Evolutionary conservation across 1,140 invertebrate genomes (phyloP).

Genomic region (Elysia chlorotica): DNA sequence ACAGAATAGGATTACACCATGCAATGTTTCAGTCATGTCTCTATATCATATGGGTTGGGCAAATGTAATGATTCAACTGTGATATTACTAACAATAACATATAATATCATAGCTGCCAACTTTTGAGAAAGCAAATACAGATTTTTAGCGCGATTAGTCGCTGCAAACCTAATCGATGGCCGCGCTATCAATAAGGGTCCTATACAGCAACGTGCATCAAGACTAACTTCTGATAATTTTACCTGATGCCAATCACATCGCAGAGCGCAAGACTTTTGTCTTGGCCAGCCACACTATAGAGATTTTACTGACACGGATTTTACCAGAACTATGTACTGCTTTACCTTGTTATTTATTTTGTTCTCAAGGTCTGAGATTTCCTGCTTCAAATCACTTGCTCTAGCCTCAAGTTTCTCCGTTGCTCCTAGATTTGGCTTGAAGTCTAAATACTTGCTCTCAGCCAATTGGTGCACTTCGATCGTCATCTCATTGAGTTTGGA

Average conservation of each 20-base stretch:
- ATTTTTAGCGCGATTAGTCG: no score
- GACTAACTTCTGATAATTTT: not conserved
- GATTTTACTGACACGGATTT: no score
- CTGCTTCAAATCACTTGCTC: not conserved
- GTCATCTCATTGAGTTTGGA: constrained; percentile 11
- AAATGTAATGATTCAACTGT: no score
- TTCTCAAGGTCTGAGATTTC: constrained; percentile 1
- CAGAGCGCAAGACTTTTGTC: not conserved
- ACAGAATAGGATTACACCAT: no score
- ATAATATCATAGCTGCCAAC: no score
- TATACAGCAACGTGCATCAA: not conserved
- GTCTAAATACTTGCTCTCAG: constrained; percentile 8
- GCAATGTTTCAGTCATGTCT: no score
- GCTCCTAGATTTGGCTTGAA: not conserved
- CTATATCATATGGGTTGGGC: no score
- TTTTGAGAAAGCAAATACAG: no score
- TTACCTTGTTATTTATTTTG: constrained; percentile 14
- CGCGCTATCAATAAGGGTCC: not conserved
- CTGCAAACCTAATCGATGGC: not conserved
- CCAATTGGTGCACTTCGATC: constrained; percentile 9
- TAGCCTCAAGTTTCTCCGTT: not conserved
- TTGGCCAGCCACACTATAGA: no score
- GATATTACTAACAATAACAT: no score
- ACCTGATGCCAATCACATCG: not conserved
- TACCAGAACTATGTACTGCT: not conserved